A percentile compares a stretch with the other conserved stretches of the same genome.
phyloP scores from a whole-genome alignment of 1,140 invertebrate genomes.

The Zaprionus nigranus region DNA sequence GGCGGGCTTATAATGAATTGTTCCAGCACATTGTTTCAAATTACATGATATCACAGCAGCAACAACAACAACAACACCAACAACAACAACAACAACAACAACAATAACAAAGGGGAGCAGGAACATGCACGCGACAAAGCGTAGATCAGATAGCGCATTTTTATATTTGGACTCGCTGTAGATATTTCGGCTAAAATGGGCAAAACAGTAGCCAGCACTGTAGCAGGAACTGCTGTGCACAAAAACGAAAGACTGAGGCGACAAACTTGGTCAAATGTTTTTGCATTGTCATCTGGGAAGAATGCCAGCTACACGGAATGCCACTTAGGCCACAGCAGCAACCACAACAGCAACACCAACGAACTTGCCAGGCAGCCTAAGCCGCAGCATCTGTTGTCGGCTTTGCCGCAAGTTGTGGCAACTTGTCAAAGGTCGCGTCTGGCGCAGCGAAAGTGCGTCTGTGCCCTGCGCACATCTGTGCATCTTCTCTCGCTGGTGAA shows the following conservation, averaged over 20 bases:
- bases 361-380: neutral
- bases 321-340: constrained; percentile 21
- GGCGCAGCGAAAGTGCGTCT: constrained; percentile 64
- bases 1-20: constrained; percentile 76
- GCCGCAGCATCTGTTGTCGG: neutral
- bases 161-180: constrained; percentile 12
- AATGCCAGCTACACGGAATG: constrained; percentile 41
- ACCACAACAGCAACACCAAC: neutral
- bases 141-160: constrained; percentile 68
- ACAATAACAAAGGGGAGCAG: neutral
- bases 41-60: constrained; percentile 74
- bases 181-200: constrained; percentile 10
- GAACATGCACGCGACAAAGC: constrained; percentile 70
- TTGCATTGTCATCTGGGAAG: constrained; percentile 24
- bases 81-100: neutral
- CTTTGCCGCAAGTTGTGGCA: constrained; percentile 48
- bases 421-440: constrained; percentile 77
- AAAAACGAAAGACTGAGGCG: constrained; percentile 46
- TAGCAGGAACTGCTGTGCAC: neutral
- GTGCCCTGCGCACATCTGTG: constrained; percentile 23
- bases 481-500: constrained; percentile 40
- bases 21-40: constrained; percentile 75
- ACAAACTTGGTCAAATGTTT: constrained; percentile 51
- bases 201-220: constrained; percentile 9
- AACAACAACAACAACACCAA: neutral